Evolutionary conservation across 2,888 invertebrate species (phyloP).

Genomic region (Drosophila gaucha): DNA sequence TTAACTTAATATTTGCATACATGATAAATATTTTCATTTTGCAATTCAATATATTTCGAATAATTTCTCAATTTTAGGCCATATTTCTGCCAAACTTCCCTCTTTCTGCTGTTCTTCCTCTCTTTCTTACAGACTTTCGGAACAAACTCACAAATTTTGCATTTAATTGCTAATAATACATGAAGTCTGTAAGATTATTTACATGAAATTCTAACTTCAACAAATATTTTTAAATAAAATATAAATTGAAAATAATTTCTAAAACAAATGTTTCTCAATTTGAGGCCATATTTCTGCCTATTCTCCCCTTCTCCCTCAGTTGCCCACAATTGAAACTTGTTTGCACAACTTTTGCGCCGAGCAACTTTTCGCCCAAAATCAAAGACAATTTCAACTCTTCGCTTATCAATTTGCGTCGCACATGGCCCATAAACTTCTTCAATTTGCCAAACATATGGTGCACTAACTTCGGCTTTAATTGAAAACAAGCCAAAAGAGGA

Average conservation of each 20-base stretch:
- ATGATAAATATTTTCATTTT: no score
- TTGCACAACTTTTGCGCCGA: constrained; percentile 17
- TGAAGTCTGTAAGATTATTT: no score
- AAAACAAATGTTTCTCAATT: not conserved
- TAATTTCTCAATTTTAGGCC: no score
- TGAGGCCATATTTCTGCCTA: not conserved
- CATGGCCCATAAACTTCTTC: constrained; percentile 46
- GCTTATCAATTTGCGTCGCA: constrained; percentile 43
- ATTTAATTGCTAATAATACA: no score
- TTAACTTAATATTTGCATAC: no score
- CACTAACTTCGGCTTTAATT: constrained; percentile 31
- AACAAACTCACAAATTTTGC: no score
- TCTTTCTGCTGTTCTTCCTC: no score
- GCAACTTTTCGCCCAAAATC: constrained; percentile 36
- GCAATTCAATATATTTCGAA: no score
- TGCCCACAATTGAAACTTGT: constrained; percentile 1
- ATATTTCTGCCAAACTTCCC: no score
- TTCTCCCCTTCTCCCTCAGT: not conserved
- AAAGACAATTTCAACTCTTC: constrained; percentile 42
- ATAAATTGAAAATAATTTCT: not conserved
- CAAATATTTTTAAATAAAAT: not conserved
- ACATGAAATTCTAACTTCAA: no score
- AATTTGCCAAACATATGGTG: constrained; percentile 49
- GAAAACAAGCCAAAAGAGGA: constrained; percentile 43
- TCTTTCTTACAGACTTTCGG: no score